Conservation (phyloP, 2,888 invertebrate genomes). For the Parnassius smintheus region DNA sequence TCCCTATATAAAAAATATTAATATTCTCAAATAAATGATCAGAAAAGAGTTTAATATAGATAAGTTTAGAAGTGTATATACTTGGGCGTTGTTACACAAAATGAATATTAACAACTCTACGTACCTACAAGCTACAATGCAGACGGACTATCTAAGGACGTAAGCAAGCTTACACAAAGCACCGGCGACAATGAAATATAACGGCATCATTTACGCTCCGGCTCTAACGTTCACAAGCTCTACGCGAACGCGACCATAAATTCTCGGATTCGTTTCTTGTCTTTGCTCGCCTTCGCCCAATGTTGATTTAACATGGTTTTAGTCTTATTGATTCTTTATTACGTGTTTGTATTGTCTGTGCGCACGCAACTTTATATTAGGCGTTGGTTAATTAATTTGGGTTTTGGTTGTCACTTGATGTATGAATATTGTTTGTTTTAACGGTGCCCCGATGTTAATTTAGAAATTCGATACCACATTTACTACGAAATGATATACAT, state of each 20-base stretch:
- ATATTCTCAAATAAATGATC: neutral
- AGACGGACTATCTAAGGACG: conserved; percentile 23
- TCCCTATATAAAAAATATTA: neutral
- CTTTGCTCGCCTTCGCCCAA: conserved; percentile 73
- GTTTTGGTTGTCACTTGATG: conserved; percentile 55
- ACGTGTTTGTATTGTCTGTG: conserved; percentile 68
- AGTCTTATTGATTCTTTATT: conserved; percentile 81
- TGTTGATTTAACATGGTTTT: conserved; percentile 81
- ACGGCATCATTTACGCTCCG: conserved; percentile 50
- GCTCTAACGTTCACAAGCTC: conserved; percentile 56
- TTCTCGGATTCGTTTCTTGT: conserved; percentile 78
- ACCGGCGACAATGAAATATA: conserved; percentile 57
- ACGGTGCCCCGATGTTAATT: conserved; percentile 9
- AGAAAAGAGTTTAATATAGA: neutral
- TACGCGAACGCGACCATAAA: conserved; percentile 66
- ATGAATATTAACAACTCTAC: conserved; percentile 22
- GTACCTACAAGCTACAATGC: conserved; percentile 1
- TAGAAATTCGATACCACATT: conserved; percentile 2
- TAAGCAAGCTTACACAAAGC: conserved; percentile 39
- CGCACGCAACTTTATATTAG: conserved; percentile 59
- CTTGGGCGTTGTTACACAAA: conserved; percentile 9
- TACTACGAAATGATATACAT: neutral
- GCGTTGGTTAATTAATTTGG: conserved; percentile 71
- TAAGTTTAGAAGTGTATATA: neutral
- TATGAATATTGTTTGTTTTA: conserved; percentile 43